Evolutionary conservation across 2,888 invertebrate species (phyloP).

Genomic region (Fragum whitleyi): DNA sequence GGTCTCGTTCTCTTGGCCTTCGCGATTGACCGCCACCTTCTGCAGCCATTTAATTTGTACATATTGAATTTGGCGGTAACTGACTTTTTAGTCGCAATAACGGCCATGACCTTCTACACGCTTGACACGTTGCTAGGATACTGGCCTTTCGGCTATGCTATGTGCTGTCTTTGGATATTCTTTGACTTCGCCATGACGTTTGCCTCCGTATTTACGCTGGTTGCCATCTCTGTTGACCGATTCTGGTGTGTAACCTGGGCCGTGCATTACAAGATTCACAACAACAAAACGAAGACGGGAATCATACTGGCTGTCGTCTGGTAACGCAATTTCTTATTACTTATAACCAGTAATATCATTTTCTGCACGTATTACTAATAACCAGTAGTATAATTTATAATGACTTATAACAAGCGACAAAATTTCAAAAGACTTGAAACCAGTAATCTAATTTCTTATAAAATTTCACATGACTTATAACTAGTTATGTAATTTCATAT

Average conservation of each 20-base stretch:
- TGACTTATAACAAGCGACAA: no score
- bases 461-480: no score
- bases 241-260: slow-evolving; percentile 81
- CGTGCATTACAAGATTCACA: slow-evolving; percentile 75
- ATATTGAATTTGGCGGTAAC: slow-evolving; percentile 78
- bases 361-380: no score
- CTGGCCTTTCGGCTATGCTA: slow-evolving; percentile 82
- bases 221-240: slow-evolving; percentile 82
- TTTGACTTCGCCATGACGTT: slow-evolving; percentile 85
- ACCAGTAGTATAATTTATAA: no score
- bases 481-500: no score
- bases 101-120: slow-evolving; percentile 84
- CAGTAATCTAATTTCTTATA: no score
- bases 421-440: no score
- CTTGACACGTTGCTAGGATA: slow-evolving; percentile 82
- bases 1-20: slow-evolving; percentile 82
- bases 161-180: slow-evolving; percentile 84
- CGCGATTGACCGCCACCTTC: slow-evolving; percentile 78
- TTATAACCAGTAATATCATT: no score
- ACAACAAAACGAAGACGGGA: slow-evolving; percentile 70
- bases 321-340: no score
- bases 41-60: slow-evolving; percentile 82
- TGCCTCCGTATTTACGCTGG: slow-evolving; percentile 83
- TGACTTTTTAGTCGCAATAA: slow-evolving; percentile 82
- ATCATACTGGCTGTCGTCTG: slow-evolving; percentile 71